A percentile compares a stretch with the other conserved stretches of the same genome.
phyloP scores from a whole-genome alignment of 2,888 invertebrate species.

The Ischnus inquisitorius region DNA sequence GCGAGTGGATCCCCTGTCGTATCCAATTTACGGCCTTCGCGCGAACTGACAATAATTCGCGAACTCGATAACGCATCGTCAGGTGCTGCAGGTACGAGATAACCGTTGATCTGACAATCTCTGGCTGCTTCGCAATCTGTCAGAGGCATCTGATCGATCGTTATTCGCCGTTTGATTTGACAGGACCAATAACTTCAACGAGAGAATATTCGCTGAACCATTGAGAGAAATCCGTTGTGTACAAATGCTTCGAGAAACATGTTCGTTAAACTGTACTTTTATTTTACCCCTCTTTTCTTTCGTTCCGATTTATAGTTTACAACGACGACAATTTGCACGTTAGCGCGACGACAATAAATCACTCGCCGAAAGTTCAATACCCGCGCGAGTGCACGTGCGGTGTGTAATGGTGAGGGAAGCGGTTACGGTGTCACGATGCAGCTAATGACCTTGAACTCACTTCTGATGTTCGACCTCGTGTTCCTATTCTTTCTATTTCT shows the following conservation, averaged over 20 bases:
- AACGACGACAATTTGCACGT: constrained; percentile 11
- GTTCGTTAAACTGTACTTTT: background rate
- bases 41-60: constrained; percentile 38
- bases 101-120: constrained; percentile 12
- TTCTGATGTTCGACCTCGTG: constrained; percentile 95
- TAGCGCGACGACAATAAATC: constrained; percentile 22
- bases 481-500: constrained; percentile 95
- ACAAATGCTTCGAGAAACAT: background rate
- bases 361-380: constrained; percentile 19
- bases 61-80: constrained; percentile 30
- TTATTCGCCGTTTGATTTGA: constrained; percentile 10
- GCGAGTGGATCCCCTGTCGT: background rate
- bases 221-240: constrained; percentile 11
- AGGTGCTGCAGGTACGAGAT: constrained; percentile 36
- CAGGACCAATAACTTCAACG: constrained; percentile 11
- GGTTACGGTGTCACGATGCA: constrained; percentile 88
- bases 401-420: constrained; percentile 82
- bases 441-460: constrained; percentile 94
- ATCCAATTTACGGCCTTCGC: constrained; percentile 16
- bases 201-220: constrained; percentile 40
- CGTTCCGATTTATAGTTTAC: constrained; percentile 12
- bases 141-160: constrained; percentile 30
- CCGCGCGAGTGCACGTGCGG: constrained; percentile 59
- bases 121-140: constrained; percentile 5
- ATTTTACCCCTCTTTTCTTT: background rate